A percentile compares a stretch with the other conserved stretches of the same genome.
Evolutionary conservation across 2,113 vertebrate species (phyloP).

Genomic region (Ancistrus triradiatus): DNA sequence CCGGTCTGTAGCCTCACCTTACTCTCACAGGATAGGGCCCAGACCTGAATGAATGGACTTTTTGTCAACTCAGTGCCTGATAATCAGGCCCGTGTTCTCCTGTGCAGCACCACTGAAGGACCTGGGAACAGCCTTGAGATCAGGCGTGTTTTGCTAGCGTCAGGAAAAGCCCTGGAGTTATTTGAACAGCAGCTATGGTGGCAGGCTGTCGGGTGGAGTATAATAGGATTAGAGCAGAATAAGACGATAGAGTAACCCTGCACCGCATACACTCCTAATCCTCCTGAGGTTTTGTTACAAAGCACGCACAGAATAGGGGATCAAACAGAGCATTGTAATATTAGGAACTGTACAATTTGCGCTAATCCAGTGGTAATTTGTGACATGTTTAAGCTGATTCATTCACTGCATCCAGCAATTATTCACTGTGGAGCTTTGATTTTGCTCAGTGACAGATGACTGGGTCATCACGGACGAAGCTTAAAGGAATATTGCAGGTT

Average conservation of each 20-base stretch:
- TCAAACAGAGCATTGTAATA: background rate
- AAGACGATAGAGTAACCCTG: constrained; percentile 19
- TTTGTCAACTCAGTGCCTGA: too few species aligned
- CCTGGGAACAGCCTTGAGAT: too few species aligned
- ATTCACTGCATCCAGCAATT: background rate
- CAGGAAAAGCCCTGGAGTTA: constrained; percentile 10
- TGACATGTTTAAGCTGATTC: background rate
- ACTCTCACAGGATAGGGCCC: too few species aligned
- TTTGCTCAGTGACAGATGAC: too few species aligned
- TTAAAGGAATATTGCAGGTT: too few species aligned
- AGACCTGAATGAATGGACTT: too few species aligned
- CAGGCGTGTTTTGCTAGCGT: too few species aligned
- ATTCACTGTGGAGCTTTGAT: too few species aligned
- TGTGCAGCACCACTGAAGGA: too few species aligned
- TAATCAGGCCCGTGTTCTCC: too few species aligned
- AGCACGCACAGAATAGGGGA: background rate
- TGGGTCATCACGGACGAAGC: too few species aligned
- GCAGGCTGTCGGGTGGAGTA: constrained; percentile 9
- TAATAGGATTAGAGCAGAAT: constrained; percentile 42
- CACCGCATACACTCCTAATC: constrained; percentile 22
- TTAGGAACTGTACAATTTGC: background rate
- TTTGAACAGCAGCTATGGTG: constrained; percentile 5
- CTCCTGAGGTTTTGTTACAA: constrained; percentile 13
- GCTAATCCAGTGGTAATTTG: background rate
- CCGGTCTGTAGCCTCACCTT: too few species aligned